Evolutionary conservation across 35 echinoderm and acorn worm genomes (phyloP).

Genomic region (Strongylocentrotus purpuratus): DNA sequence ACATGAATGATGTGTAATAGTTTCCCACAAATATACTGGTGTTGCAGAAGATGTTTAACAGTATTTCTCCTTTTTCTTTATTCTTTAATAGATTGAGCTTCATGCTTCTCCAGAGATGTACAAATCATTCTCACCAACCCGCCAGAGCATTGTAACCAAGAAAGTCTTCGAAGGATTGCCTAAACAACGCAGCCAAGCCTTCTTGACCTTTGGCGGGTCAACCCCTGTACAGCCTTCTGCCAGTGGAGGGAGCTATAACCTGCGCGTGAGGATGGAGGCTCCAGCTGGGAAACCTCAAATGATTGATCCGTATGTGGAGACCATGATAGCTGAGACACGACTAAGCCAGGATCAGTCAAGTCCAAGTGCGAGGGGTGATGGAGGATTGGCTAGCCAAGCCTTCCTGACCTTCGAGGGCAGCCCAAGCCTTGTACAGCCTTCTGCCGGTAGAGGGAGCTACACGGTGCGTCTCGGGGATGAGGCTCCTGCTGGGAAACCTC

Average conservation of each 20-base stretch:
- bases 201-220: neutral
- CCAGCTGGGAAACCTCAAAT: neutral
- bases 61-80: neutral
- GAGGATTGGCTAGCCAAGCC: neutral
- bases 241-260: neutral
- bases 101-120: slow-evolving; percentile 7
- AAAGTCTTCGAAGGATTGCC: slow-evolving; percentile 23
- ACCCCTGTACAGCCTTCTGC: neutral
- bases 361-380: neutral
- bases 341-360: neutral
- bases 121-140: neutral
- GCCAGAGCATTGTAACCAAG: slow-evolving; percentile 1
- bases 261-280: neutral
- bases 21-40: no score
- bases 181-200: neutral
- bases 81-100: slow-evolving; percentile 20
- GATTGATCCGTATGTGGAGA: neutral
- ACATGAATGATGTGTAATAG: no score
- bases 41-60: neutral
- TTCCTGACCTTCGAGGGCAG: neutral
- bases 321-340: neutral
- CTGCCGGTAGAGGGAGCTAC: neutral
- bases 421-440: neutral
- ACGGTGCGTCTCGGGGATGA: neutral
- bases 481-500: neutral